Percentiles rank a stretch among this genome's conserved stretches.
Evolutionary conservation across 2,113 vertebrate genomes (phyloP).

Genomic region (Gallinago undulata): DNA sequence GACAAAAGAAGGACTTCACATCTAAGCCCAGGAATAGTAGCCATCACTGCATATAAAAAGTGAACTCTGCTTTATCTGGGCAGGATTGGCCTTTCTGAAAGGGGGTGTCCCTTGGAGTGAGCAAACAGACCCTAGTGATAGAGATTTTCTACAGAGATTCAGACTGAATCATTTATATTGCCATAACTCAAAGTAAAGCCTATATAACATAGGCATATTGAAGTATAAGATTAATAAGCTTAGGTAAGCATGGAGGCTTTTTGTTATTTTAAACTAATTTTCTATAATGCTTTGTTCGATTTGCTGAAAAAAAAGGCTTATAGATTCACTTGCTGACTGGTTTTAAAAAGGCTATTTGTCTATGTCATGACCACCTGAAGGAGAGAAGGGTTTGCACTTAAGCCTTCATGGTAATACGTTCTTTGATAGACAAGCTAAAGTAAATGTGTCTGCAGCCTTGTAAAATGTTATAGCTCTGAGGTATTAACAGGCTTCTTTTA

Average conservation of each 20-base stretch:
- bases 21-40: neutral
- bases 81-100: neutral
- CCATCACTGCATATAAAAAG: neutral
- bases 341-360: neutral
- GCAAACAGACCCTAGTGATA: neutral
- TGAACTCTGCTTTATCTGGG: neutral
- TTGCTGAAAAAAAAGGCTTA: neutral
- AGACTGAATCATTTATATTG: neutral
- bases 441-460: neutral
- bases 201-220: neutral
- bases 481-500: neutral
- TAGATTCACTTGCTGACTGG: neutral
- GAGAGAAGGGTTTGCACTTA: neutral
- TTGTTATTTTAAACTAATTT: conserved; percentile 11
- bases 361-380: neutral
- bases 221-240: neutral
- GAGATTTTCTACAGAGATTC: neutral
- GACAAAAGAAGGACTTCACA: neutral
- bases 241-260: neutral
- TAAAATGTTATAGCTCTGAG: neutral
- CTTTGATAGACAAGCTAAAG: conserved; percentile 6
- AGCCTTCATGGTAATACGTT: neutral
- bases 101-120: neutral
- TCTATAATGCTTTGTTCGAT: neutral
- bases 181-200: neutral